Percentiles rank a stretch among this genome's conserved stretches.
Conservation (phyloP, 1,140 invertebrate species). For the Papilio dardanus region DNA sequence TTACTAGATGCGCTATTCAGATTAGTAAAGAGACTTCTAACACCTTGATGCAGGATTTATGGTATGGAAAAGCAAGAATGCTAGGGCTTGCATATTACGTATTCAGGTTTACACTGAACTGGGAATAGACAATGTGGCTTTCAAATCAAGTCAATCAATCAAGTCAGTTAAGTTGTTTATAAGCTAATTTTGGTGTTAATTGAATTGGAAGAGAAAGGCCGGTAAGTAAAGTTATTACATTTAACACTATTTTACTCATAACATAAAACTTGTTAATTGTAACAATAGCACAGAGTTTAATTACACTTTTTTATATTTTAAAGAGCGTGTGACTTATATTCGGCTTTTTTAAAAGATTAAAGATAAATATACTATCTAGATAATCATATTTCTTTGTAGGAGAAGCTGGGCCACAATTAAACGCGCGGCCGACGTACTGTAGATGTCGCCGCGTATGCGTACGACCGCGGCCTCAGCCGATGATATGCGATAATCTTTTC, state of each 20-base stretch:
- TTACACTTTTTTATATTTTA: too few relatives aligned
- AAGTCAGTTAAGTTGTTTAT: too few relatives aligned
- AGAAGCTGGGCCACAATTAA: conserved; percentile 57
- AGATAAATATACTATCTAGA: conserved; percentile 37
- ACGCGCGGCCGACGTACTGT: conserved; percentile 49
- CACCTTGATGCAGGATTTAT: background rate
- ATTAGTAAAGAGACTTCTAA: conserved; percentile 14
- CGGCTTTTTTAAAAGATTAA: too few relatives aligned
- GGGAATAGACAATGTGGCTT: background rate
- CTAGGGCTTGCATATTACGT: background rate
- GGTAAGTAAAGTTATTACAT: too few relatives aligned
- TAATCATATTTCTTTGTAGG: conserved; percentile 33
- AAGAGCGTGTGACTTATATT: too few relatives aligned
- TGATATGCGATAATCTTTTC: conserved; percentile 59
- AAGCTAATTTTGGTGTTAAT: too few relatives aligned
- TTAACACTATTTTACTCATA: too few relatives aligned
- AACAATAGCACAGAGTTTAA: too few relatives aligned
- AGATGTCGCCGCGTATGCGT: conserved; percentile 51
- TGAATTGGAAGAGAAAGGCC: too few relatives aligned
- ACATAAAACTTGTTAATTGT: too few relatives aligned
- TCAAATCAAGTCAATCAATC: background rate
- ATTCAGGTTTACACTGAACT: background rate
- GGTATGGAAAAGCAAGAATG: background rate
- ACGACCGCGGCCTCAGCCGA: conserved; percentile 43
- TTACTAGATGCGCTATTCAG: conserved; percentile 31